Base-by-base conservation (phyloP, 1,140 invertebrate genomes). In the Sminthurides bifidus region DNA sequence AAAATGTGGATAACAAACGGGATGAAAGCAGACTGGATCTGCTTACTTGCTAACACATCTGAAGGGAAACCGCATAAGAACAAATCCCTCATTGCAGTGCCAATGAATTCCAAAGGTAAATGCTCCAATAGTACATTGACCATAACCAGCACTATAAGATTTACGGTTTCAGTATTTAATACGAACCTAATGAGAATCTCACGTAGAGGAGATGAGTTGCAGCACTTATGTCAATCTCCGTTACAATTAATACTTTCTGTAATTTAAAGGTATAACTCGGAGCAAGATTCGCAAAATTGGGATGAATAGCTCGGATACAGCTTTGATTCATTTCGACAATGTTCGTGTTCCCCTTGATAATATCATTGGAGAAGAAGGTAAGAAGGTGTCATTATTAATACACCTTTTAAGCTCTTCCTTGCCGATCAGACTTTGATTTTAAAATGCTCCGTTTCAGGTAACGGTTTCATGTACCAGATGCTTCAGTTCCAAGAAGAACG, bases 1-100 rank as follows among this genome's bases (percentile, higher is more conserved):
- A 79, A 79, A 65, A 77, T 77, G 75, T 79, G 77, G 77, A 79
- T 73, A 21, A 78, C 77, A 3, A 79, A 76, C 66, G 77, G 73
- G 3, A 57, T 66, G 29, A 74, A 78, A 66, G 76, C 77, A 5
- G 77, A 78, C 63, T 78, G 75, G 75, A 77, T 79, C 66, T 78
- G 75, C 67, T 62, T 79, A 14, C 61, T 79, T 12, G 75, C 72
- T 2, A 79, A 77, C 64, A 79, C 77, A 1, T 67, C 69, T 19
- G 54, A 67, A 24, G 68, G 66, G 2, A 2, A 27, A 40, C n/a
- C 44, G 27, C 56, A 81, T 64, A 64, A 61, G 46, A 79, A 77
- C 65, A 81, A 81, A 65, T 79, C 77, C 26, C 69, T 81, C 1
- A 76, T 81, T 38, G 76, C 75, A 66, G 65, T 81, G 10, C 77